These are phyloP conservation scores for Heliothis virescens DNA, from an alignment of 1,140 invertebrate genomes.

Conservation along the genomic window DNA sequence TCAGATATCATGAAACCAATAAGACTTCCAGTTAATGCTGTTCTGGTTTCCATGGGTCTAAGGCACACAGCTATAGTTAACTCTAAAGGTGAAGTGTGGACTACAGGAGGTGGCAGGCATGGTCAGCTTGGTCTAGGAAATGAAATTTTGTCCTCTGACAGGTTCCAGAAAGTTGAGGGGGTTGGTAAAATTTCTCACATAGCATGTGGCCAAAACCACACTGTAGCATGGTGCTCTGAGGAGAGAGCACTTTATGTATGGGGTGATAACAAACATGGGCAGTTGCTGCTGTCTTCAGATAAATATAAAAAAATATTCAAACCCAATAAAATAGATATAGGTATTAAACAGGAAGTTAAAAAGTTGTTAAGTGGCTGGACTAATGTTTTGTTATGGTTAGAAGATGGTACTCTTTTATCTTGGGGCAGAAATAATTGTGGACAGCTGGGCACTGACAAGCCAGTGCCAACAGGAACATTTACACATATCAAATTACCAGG, in stretches of 20 bases:
- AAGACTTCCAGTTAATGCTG: constrained; percentile 80
- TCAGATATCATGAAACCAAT: constrained; percentile 74
- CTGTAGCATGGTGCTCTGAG: constrained; percentile 87
- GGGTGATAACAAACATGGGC: constrained; percentile 92
- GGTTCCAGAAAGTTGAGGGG: constrained; percentile 87
- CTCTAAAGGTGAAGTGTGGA: constrained; percentile 87
- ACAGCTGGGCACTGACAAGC: constrained; percentile 87
- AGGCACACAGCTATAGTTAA: constrained; percentile 90
- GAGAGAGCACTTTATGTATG: constrained; percentile 88
- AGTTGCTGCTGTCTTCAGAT: constrained; percentile 87
- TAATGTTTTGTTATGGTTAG: constrained; percentile 88
- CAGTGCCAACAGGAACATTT: constrained; percentile 66
- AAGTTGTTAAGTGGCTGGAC: constrained; percentile 91
- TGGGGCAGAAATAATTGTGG: constrained; percentile 95
- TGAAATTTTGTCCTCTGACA: constrained; percentile 77
- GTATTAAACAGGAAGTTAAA: constrained; percentile 82
- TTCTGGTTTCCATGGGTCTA: constrained; percentile 87
- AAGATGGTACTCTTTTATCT: constrained; percentile 87
- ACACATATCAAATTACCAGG: constrained; percentile 73
- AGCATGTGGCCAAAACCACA: constrained; percentile 91
- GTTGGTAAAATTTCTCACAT: constrained; percentile 86
- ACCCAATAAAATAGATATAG: constrained; percentile 86
- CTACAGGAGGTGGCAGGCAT: constrained; percentile 88
- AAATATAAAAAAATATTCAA: constrained; percentile 75
- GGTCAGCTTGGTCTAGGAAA: constrained; percentile 89